Conservation (phyloP, 2,888 invertebrate species). For the Acholoe squamosa region DNA sequence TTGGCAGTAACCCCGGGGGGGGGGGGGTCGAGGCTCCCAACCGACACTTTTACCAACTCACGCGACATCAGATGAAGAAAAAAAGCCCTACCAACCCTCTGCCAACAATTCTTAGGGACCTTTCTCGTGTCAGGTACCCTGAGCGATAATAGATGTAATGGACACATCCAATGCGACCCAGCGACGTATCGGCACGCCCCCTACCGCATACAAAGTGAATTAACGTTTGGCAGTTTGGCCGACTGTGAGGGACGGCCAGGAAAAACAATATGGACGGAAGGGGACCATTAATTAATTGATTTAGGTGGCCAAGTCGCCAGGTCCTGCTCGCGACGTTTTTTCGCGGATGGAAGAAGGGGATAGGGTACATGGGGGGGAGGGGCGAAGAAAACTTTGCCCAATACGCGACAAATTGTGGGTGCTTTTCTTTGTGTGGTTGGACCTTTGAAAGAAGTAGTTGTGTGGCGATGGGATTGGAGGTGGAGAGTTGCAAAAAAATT, state of each 20-base stretch:
- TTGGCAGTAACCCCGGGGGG: too few species aligned
- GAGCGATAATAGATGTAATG: constrained; percentile 51
- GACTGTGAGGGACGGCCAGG: background rate
- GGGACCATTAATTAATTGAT: constrained; percentile 37
- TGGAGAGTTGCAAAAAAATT: too few species aligned
- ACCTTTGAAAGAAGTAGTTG: background rate
- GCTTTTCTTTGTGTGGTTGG: background rate
- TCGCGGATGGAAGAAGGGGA: background rate
- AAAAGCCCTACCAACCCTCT: background rate
- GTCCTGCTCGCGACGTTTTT: background rate
- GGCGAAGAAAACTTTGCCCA: background rate
- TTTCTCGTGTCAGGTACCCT: background rate
- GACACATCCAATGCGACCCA: constrained; percentile 29
- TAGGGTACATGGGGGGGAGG: too few species aligned
- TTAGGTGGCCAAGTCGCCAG: constrained; percentile 12
- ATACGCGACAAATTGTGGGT: background rate
- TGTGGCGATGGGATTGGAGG: too few species aligned
- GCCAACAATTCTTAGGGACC: background rate
- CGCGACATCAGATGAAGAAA: background rate
- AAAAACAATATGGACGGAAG: constrained; percentile 31
- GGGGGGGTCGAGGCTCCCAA: too few species aligned
- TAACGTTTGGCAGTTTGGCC: constrained; percentile 44
- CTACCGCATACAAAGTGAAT: constrained; percentile 28
- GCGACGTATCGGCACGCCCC: background rate
- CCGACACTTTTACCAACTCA: background rate